These are phyloP conservation scores for Pangasius sanitwongsei DNA, from an alignment of 2,797 vertebrate species.

Conservation along the genomic window DNA sequence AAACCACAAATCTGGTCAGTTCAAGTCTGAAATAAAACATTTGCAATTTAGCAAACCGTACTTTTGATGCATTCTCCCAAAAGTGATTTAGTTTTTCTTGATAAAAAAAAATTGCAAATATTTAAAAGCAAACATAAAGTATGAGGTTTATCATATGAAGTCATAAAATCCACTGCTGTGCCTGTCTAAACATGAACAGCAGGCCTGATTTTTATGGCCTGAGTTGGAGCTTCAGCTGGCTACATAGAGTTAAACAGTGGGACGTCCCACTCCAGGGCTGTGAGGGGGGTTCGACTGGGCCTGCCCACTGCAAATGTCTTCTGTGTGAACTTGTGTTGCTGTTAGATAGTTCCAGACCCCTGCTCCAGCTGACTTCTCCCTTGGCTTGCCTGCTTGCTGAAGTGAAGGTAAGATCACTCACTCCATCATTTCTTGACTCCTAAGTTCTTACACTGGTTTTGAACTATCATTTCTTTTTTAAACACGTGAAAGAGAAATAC, in stretches of 20 bases:
- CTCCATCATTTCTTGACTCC: conserved; percentile 1
- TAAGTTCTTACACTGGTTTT: neutral
- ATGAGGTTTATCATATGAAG: neutral
- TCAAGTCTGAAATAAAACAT: neutral
- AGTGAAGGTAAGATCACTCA: conserved; percentile 80
- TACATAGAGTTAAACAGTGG: conserved; percentile 63
- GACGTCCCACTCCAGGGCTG: conserved; percentile 69
- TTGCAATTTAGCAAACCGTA: neutral
- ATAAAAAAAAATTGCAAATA: neutral
- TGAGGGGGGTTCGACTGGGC: conserved; percentile 58
- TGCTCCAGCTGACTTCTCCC: conserved; percentile 75
- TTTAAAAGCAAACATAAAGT: neutral
- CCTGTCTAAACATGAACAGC: neutral
- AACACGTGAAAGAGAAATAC: neutral
- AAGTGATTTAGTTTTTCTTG: neutral
- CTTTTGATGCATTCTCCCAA: neutral
- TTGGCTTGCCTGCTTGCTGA: conserved; percentile 71
- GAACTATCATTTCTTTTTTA: neutral
- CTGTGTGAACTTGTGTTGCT: conserved; percentile 72
- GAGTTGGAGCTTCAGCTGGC: conserved; percentile 32
- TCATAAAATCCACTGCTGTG: neutral
- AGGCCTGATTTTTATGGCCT: neutral
- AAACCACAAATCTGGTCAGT: neutral
- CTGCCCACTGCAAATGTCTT: conserved; percentile 76
- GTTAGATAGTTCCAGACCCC: conserved; percentile 78